Conservation (phyloP, 2,113 vertebrate species). For the Microtus pennsylvanicus region DNA sequence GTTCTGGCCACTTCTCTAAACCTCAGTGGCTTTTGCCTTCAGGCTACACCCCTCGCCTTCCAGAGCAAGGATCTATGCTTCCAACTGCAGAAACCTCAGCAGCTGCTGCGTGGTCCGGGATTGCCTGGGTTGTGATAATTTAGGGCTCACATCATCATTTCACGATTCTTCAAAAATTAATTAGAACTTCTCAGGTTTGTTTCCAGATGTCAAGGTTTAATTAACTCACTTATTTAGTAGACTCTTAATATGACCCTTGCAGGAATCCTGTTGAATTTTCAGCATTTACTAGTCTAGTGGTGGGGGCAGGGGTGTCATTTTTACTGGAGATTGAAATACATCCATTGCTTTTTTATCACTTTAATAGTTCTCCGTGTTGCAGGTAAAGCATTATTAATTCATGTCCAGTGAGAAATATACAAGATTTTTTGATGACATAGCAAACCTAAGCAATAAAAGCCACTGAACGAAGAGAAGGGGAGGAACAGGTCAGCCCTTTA, state of each 20-base stretch:
- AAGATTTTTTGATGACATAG: conserved; percentile 51
- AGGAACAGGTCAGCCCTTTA: conserved; percentile 24
- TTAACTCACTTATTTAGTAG: conserved; percentile 69
- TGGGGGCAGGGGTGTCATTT: conserved; percentile 8
- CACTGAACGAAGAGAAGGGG: neutral
- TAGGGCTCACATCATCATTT: conserved; percentile 62
- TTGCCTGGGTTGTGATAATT: conserved; percentile 47
- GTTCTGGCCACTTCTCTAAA: conserved; percentile 47
- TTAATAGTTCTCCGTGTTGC: conserved; percentile 72
- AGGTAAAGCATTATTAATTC: conserved; percentile 79
- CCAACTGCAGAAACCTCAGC: conserved; percentile 2
- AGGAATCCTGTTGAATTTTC: conserved; percentile 51
- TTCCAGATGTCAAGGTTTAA: conserved; percentile 69
- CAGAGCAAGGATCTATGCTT: conserved; percentile 48
- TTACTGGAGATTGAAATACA: conserved; percentile 60
- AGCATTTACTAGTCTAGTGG: conserved; percentile 53
- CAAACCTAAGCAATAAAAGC: conserved; percentile 70
- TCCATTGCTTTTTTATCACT: conserved; percentile 61
- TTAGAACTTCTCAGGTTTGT: conserved; percentile 67
- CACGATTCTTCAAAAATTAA: conserved; percentile 76
- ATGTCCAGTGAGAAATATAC: conserved; percentile 61
- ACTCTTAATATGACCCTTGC: conserved; percentile 36
- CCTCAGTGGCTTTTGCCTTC: neutral
- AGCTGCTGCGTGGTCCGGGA: neutral
- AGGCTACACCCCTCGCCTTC: conserved; percentile 10